Evolutionary conservation across 1,140 invertebrate genomes (phyloP), one percentile per base, ranked within the genome.

Genomic region (Drosophila pseudoobscura): DNA sequence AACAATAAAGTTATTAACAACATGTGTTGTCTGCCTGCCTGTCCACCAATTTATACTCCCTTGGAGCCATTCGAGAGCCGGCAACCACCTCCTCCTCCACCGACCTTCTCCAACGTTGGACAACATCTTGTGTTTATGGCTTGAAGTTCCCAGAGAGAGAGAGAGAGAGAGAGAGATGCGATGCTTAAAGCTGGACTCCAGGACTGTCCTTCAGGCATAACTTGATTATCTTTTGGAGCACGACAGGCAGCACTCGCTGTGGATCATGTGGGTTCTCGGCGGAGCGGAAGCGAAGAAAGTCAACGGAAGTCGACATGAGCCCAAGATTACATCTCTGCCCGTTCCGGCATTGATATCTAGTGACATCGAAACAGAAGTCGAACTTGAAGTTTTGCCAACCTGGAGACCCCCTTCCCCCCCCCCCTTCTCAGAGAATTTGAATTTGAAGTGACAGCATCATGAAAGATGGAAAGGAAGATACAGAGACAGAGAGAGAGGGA

Each of bases 1-100:
- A 68, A 78, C 22, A 66, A 62, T 68, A 64, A 68, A 75, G 80
- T 84, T 85, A 85, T 85, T 84, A 84, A 80, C 72, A 85, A 73
- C 80, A 82, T 82, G 56, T 82, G 79, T 75, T 78, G 73, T 60
- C 66, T 71, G 55, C 70, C 6, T 29, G 6, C 6, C 29, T 43
- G 65, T 53, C 69, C 56, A 60, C 65, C 58, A 69, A 69, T 69
- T 68, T 54, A 69, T 69, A 65, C 62, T 65, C 9, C 5, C 24
- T 26, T 4, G 24, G 5, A 26, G 24, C 24, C 24, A 26, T 26
- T 26, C 24, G 24, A 17, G 24, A 5, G 4, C 5, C 24, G 24
- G 0, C 5, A 15, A 15, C 24, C 24, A 26, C 0, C 24, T 6
- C 22, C 22, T 24, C 24, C 24, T 3, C 17, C 41, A 49, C 29